These are phyloP conservation scores for Rhagonycha fulva DNA, from an alignment of 2,888 invertebrate species.

Conservation along the genomic window DNA sequence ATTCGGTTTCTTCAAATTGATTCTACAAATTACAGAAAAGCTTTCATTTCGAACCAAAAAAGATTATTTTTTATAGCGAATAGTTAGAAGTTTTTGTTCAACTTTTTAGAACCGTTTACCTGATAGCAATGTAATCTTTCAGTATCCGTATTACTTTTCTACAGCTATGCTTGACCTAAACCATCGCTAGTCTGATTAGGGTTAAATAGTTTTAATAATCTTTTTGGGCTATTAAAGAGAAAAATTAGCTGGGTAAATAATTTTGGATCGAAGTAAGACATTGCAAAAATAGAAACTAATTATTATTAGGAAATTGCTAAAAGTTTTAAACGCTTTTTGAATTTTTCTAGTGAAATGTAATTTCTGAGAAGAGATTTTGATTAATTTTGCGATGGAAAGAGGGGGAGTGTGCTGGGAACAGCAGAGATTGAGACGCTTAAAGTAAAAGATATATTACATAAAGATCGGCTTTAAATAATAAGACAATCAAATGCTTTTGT, in stretches of 20 bases:
- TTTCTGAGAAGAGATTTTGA: neutral
- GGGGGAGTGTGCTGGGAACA: neutral
- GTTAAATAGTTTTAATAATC: no score
- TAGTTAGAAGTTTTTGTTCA: neutral
- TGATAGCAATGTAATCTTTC: neutral
- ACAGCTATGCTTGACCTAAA: no score
- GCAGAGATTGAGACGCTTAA: neutral
- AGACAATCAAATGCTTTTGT: neutral
- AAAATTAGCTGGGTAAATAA: no score
- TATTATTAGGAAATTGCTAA: no score
- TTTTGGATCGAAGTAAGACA: no score
- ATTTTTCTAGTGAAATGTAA: neutral
- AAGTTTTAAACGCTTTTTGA: neutral
- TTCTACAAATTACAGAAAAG: constrained; percentile 9
- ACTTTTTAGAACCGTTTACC: neutral
- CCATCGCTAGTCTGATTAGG: no score
- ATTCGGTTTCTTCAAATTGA: constrained; percentile 9
- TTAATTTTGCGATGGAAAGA: neutral
- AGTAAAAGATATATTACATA: neutral
- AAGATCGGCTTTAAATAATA: neutral
- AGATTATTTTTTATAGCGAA: neutral
- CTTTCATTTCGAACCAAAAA: neutral
- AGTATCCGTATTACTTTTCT: no score
- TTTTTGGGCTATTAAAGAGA: no score
- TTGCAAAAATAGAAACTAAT: no score